These are phyloP conservation scores for Gari tellinella DNA, from an alignment of 2,888 invertebrate species.

Conservation along the genomic window DNA sequence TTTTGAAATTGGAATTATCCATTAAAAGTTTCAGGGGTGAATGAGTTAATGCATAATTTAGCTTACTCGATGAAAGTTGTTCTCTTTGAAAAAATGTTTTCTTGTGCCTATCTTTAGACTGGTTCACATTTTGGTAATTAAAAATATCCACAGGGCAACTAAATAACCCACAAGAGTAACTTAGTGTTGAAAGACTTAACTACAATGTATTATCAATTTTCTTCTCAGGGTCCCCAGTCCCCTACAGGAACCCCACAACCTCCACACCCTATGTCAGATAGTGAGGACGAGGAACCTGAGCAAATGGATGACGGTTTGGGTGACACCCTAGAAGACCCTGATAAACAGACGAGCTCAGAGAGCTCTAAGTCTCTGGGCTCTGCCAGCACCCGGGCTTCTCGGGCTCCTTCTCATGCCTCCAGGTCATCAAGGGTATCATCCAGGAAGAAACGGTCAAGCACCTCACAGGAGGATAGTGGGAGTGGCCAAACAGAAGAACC, in stretches of 20 bases:
- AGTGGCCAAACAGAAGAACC: not conserved
- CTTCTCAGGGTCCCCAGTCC: conserved; percentile 20
- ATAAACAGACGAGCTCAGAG: conserved; percentile 33
- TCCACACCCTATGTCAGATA: conserved; percentile 27
- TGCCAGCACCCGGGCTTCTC: conserved; percentile 21
- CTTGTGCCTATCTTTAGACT: too few species aligned
- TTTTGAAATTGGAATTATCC: too few species aligned
- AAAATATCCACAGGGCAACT: too few species aligned
- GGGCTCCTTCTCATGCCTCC: conserved; percentile 20
- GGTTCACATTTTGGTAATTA: too few species aligned
- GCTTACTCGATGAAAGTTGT: too few species aligned
- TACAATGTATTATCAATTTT: too few species aligned
- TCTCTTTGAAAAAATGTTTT: too few species aligned
- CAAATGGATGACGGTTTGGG: conserved; percentile 17
- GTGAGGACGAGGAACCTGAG: conserved; percentile 13
- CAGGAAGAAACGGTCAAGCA: conserved; percentile 23
- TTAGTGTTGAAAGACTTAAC: too few species aligned
- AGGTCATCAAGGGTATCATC: conserved; percentile 28
- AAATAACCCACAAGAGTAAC: too few species aligned
- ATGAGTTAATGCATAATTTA: too few species aligned
- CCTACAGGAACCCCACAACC: conserved; percentile 41
- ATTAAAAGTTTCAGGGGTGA: too few species aligned
- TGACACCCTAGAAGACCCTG: conserved; percentile 16
- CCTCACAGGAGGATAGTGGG: conserved; percentile 8
- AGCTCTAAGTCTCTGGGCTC: conserved; percentile 45